phyloP scores from a whole-genome alignment of 2,888 invertebrate genomes.

The Stenoptilia bipunctidactyla region DNA sequence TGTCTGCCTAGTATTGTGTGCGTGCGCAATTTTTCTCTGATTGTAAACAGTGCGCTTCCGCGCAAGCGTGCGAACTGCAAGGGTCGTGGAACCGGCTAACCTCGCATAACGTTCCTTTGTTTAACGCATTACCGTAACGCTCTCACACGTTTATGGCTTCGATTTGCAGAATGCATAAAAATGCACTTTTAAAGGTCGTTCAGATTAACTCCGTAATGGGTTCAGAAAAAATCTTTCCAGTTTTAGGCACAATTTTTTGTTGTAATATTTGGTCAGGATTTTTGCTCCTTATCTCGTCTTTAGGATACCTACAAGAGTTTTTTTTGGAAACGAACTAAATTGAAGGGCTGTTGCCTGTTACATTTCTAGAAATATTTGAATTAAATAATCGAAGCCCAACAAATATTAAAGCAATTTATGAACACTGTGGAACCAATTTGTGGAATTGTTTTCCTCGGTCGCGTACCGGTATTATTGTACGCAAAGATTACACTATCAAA shows the following conservation, averaged over 20 bases:
- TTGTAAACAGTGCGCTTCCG: slow-evolving; percentile 49
- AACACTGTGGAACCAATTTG: not conserved
- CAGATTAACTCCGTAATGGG: no score
- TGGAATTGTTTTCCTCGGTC: not conserved
- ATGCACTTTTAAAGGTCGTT: not conserved
- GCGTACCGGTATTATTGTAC: no score
- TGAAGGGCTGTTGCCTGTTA: no score
- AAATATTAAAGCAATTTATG: not conserved
- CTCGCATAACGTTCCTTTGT: slow-evolving; percentile 52
- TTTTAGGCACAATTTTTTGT: no score
- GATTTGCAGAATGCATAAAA: not conserved
- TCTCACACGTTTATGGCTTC: slow-evolving; percentile 17
- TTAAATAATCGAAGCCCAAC: no score
- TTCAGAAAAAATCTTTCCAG: no score
- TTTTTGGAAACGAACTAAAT: no score
- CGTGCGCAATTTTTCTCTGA: slow-evolving; percentile 39
- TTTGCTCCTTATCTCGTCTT: no score
- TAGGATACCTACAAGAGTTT: no score
- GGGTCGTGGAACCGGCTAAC: slow-evolving; percentile 49
- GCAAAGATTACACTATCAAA: no score
- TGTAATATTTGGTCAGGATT: no score
- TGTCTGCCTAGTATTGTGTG: not conserved
- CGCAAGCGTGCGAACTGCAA: slow-evolving; percentile 50
- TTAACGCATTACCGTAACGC: slow-evolving; percentile 29
- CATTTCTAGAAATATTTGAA: no score